A percentile compares a stretch with the other conserved stretches of the same genome.
Evolutionary conservation across 2,888 invertebrate species (phyloP).

Genomic region (Epsilonema sp.): DNA sequence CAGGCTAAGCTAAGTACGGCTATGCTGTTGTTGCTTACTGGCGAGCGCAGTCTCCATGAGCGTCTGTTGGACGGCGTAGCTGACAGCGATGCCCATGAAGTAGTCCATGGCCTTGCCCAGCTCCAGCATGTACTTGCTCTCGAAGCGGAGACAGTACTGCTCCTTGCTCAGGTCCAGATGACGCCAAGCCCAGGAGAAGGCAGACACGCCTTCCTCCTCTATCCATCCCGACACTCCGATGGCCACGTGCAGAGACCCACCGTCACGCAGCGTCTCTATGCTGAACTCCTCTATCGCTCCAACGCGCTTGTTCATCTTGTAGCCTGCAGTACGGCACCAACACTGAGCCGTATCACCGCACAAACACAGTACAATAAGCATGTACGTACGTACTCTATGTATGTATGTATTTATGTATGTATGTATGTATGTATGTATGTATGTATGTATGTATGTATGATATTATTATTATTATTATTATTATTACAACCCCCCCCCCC

Average conservation of each 20-base stretch:
- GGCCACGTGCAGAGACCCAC: conserved; percentile 38
- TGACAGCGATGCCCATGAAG: conserved; percentile 39
- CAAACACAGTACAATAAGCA: no score
- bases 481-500: not conserved
- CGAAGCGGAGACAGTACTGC: conserved; percentile 45
- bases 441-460: not conserved
- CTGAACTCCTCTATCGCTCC: conserved; percentile 48
- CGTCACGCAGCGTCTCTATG: conserved; percentile 38
- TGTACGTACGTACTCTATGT: no score
- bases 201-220: conserved; percentile 34
- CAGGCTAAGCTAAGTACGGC: no score
- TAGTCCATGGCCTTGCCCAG: conserved; percentile 44
- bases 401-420: no score
- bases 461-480: not conserved
- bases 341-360: not conserved
- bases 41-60: conserved; percentile 44
- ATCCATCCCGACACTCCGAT: conserved; percentile 48
- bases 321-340: conserved; percentile 31
- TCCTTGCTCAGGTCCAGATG: conserved; percentile 40
- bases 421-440: no score
- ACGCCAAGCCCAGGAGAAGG: conserved; percentile 40
- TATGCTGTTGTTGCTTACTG: no score
- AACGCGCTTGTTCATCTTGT: conserved; percentile 47
- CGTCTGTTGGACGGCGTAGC: conserved; percentile 43
- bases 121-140: conserved; percentile 41